Percentiles rank a stretch among this genome's conserved stretches.
Conservation (phyloP, 2,797 vertebrate genomes). For the Lerista edwardsae region DNA sequence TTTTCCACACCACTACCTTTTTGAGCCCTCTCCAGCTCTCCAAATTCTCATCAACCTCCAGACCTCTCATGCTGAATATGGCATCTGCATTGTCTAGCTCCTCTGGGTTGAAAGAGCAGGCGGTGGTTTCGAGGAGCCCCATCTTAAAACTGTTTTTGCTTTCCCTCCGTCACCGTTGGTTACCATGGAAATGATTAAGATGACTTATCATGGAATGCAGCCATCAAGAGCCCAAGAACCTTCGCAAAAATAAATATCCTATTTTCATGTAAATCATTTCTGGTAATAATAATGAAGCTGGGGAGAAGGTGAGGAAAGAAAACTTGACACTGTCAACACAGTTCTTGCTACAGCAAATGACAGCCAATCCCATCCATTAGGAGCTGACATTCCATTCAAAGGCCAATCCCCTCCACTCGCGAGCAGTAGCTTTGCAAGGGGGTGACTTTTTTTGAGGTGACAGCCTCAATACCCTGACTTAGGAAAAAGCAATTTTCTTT, state of each 20-base stretch:
- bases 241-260: slow-evolving; percentile 21
- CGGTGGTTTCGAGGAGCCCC: neutral
- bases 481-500: neutral
- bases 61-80: neutral
- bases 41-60: neutral
- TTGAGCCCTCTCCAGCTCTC: neutral
- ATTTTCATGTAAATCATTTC: slow-evolving; percentile 25
- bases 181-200: slow-evolving; percentile 42
- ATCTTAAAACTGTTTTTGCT: neutral
- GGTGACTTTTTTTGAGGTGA: neutral
- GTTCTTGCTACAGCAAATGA: neutral
- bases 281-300: neutral
- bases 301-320: slow-evolving; percentile 15
- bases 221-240: slow-evolving; percentile 4
- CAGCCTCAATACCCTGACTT: neutral
- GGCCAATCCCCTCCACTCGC: neutral
- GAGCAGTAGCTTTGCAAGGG: neutral
- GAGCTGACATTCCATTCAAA: slow-evolving; percentile 22
- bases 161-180: slow-evolving; percentile 18
- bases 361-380: neutral
- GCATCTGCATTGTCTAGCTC: neutral
- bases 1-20: neutral
- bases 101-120: neutral
- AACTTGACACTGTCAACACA: slow-evolving; percentile 28
- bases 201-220: slow-evolving; percentile 7